phyloP scores from a whole-genome alignment of 2,797 vertebrate species.

The Malacoraja senta region DNA sequence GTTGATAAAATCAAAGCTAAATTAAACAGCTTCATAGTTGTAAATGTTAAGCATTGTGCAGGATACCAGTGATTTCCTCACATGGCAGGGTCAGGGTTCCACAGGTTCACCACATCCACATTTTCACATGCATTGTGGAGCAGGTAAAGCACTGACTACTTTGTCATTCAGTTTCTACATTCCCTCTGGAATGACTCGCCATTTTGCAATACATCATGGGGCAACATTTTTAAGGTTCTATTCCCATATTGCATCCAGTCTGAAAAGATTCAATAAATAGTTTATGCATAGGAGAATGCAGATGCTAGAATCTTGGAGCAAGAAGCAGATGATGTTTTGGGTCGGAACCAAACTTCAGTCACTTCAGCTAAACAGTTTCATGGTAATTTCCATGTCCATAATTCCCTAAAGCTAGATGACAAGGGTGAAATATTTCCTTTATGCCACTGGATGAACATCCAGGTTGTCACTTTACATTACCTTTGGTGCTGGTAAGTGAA shows the following conservation, averaged over 20 bases:
- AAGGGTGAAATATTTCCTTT: no score
- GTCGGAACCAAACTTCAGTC: no score
- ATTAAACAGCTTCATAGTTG: neutral
- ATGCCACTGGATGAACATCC: neutral
- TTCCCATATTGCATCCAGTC: neutral
- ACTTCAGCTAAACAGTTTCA: no score
- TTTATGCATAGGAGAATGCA: no score
- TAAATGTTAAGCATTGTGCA: neutral
- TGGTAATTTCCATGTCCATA: neutral
- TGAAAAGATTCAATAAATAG: neutral
- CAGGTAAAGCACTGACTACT: neutral
- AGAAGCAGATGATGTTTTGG: no score
- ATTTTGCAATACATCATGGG: neutral
- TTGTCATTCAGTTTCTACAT: neutral
- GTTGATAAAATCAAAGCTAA: neutral
- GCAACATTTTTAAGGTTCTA: neutral
- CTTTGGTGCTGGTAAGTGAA: slow-evolving; percentile 37
- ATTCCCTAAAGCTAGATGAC: neutral
- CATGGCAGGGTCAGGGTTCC: neutral
- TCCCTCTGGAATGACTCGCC: neutral
- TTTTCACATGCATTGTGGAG: neutral
- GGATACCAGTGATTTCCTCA: neutral
- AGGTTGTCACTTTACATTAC: neutral
- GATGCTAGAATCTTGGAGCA: no score
- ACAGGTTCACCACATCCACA: no score